These are phyloP conservation scores for Oriolus oriolus DNA, from an alignment of 2,113 vertebrate species.

Conservation along the genomic window DNA sequence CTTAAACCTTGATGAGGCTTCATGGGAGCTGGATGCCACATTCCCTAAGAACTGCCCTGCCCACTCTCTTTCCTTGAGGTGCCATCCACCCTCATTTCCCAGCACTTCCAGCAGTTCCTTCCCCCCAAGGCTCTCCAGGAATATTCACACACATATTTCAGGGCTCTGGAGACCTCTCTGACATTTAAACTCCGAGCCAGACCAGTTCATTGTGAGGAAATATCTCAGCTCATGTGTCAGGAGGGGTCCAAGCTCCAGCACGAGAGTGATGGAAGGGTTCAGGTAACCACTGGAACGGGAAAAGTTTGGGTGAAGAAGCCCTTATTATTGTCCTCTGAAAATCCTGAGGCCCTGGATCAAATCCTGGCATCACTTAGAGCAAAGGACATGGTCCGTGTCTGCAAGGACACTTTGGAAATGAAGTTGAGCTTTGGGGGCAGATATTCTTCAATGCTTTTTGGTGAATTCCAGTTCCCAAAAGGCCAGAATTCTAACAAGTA, in stretches of 20 bases:
- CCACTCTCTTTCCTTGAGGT: neutral
- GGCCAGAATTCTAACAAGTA: neutral
- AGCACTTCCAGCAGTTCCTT: neutral
- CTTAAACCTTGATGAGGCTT: neutral
- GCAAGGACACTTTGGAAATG: neutral
- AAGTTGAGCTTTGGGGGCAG: neutral
- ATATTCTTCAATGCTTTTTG: neutral
- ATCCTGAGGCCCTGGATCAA: neutral
- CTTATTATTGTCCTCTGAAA: neutral
- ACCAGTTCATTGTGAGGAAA: neutral
- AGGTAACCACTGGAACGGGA: neutral
- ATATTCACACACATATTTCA: neutral
- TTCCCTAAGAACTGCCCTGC: neutral
- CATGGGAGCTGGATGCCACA: neutral
- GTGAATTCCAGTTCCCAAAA: neutral
- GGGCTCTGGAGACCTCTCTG: neutral
- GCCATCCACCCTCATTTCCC: neutral
- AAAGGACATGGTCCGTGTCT: neutral
- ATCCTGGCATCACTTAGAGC: neutral
- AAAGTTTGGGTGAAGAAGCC: neutral
- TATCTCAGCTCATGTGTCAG: neutral
- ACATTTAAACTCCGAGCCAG: neutral
- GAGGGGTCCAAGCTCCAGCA: neutral
- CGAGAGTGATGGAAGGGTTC: neutral
- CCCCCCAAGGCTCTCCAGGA: neutral